Base-by-base conservation (phyloP, 1,140 invertebrate species). In the Apolygus lucorum region DNA sequence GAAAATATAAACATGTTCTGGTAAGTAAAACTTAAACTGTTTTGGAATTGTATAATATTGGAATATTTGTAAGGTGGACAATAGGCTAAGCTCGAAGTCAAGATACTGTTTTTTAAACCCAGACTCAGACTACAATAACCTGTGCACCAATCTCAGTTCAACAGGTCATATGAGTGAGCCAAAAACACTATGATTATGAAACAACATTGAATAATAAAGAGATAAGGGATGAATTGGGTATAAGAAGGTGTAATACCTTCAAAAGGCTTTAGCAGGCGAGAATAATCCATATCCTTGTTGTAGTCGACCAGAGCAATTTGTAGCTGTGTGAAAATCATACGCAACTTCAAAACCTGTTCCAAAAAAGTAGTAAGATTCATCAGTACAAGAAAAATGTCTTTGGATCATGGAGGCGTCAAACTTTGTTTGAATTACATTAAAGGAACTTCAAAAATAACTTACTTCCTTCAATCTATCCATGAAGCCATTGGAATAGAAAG, bases 1-100 rank as follows among this genome's bases (percentile, higher is more conserved):
- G 80, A 76, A 62, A 59, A 24, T 17, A 42, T 14, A 59, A 52
- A 11, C 54, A 21, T 49, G 22, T 67, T 22, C 8, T 8, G 27
- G 13, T 14, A n/a, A 68, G 11, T 22, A 68, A 68, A 66, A 8
- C 64, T 14, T 4, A 17, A 49, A 49, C 8, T 49, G 17, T 11
- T 11, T 49, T 11, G 34, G 17, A 49, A 11, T 11, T 49, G 34
- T 11, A 49, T 17, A 8, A 49, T 49, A 49, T 49, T 49, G 8
- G 17, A 49, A 49, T 49, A 49, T 17, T 17, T 49, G 8, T 17
- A 49, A 49, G 17, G 8, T 8, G 34, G 8, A 49, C 34, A 8
- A 49, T 11, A 11, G 17, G 17, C 34, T 49, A 17, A 49, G 34
- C 8, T 8, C 34, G 17, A 17, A 11, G 8, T 49, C 8, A 8